phyloP scores from a whole-genome alignment of 92 coral and sea anemone species.

The Paragorgia papillata region DNA sequence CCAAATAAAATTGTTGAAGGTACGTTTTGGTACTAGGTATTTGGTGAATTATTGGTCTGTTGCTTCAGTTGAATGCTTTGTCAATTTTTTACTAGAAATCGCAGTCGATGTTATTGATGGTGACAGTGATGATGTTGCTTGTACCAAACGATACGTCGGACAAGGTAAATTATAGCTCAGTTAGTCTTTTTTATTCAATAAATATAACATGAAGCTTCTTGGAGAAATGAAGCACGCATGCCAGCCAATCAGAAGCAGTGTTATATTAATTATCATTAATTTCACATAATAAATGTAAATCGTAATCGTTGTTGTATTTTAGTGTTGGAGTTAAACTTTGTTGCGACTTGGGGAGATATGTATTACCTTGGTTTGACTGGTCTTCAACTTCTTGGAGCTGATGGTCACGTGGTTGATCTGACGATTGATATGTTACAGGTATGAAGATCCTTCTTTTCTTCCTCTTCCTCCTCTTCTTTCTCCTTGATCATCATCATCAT shows the following conservation, averaged over 20 bases:
- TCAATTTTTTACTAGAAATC: too few relatives aligned
- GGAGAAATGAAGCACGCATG: too few relatives aligned
- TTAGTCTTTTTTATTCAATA: too few relatives aligned
- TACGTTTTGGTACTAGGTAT: not conserved
- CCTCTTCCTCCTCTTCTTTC: too few relatives aligned
- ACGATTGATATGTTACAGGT: constrained; percentile 78
- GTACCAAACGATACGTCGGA: not conserved
- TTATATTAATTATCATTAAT: too few relatives aligned
- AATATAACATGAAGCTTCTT: too few relatives aligned
- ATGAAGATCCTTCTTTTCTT: not conserved
- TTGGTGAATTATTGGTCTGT: not conserved
- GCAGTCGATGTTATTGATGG: too few relatives aligned
- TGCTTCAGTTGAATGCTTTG: too few relatives aligned
- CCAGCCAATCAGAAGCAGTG: too few relatives aligned
- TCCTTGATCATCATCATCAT: too few relatives aligned
- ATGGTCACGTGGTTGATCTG: constrained; percentile 65
- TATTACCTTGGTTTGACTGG: constrained; percentile 93
- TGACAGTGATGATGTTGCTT: not conserved
- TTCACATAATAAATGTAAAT: too few relatives aligned
- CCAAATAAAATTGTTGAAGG: constrained; percentile 40
- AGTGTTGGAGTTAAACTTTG: constrained; percentile 84
- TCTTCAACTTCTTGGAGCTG: constrained; percentile 68
- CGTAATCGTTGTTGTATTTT: constrained; percentile 29
- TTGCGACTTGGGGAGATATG: constrained; percentile 92
- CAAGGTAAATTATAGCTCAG: not conserved